These are phyloP conservation scores for Holothuria scabra DNA, from an alignment of 53 echinoderm and acorn worm genomes.

Conservation along the genomic window DNA sequence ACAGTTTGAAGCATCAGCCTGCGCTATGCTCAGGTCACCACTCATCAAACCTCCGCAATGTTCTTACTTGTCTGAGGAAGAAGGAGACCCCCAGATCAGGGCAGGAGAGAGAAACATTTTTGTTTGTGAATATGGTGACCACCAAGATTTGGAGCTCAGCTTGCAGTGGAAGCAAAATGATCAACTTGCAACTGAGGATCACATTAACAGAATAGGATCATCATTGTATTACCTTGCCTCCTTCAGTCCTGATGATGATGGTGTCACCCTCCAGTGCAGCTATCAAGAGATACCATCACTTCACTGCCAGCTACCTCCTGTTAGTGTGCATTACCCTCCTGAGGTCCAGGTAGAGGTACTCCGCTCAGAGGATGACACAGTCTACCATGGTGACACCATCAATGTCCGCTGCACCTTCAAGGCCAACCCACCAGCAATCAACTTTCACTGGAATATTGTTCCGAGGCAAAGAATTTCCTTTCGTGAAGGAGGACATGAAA, in stretches of 20 bases:
- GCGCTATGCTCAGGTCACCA: constrained; percentile 31
- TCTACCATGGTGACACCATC: constrained; percentile 46
- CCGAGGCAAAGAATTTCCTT: constrained; percentile 41
- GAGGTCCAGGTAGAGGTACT: constrained; percentile 9
- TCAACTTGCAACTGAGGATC: neutral
- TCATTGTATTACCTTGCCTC: neutral
- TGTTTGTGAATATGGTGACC: neutral
- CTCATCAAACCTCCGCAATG: constrained; percentile 26
- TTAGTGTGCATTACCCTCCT: constrained; percentile 26
- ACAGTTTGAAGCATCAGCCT: neutral
- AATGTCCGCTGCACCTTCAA: constrained; percentile 1
- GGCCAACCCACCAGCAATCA: constrained; percentile 33
- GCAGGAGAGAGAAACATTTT: constrained; percentile 16
- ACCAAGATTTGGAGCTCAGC: neutral
- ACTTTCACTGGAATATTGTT: constrained; percentile 36
- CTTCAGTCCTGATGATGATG: constrained; percentile 31
- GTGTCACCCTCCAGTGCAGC: constrained; percentile 37
- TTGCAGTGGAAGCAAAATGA: constrained; percentile 21
- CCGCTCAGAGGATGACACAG: neutral
- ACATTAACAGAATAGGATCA: neutral
- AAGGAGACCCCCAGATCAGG: neutral
- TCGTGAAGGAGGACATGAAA: neutral
- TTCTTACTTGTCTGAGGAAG: constrained; percentile 21
- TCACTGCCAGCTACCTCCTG: neutral
- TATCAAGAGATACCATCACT: constrained; percentile 22